These are phyloP conservation scores for Euthynnus affinis DNA, from an alignment of 2,797 vertebrate species.

Conservation along the genomic window DNA sequence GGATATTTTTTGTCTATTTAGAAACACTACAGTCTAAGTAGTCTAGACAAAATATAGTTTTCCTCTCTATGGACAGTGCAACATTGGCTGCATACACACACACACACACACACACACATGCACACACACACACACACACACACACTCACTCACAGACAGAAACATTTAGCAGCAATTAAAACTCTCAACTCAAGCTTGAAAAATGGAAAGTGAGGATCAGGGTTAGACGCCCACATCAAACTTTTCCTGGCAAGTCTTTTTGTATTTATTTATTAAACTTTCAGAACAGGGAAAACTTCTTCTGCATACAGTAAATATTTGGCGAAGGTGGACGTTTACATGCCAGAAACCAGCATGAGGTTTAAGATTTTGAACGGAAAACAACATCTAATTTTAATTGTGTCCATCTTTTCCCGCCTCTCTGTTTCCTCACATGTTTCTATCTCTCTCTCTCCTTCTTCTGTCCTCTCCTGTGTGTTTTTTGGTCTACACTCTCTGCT, in stretches of 20 bases:
- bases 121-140: neutral
- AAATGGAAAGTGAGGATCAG: constrained; percentile 20
- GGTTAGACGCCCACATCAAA: constrained; percentile 31
- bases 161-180: constrained; percentile 60
- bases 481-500: neutral
- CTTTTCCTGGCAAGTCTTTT: neutral
- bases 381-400: too few species aligned
- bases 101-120: neutral
- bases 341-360: neutral
- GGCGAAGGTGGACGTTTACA: neutral
- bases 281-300: neutral
- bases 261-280: constrained; percentile 1
- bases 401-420: too few species aligned
- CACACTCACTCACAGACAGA: neutral
- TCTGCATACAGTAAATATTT: neutral
- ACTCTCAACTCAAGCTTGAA: constrained; percentile 45
- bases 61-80: neutral
- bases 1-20: neutral
- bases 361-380: neutral
- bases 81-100: too few species aligned
- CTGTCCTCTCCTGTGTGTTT: neutral
- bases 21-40: neutral
- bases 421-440: neutral
- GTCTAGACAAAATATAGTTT: neutral
- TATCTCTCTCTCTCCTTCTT: too few species aligned